Evolutionary conservation across 1,140 invertebrate genomes (phyloP), one percentile per base, ranked within the genome.

Genomic region (Coboldia fuscipes): DNA sequence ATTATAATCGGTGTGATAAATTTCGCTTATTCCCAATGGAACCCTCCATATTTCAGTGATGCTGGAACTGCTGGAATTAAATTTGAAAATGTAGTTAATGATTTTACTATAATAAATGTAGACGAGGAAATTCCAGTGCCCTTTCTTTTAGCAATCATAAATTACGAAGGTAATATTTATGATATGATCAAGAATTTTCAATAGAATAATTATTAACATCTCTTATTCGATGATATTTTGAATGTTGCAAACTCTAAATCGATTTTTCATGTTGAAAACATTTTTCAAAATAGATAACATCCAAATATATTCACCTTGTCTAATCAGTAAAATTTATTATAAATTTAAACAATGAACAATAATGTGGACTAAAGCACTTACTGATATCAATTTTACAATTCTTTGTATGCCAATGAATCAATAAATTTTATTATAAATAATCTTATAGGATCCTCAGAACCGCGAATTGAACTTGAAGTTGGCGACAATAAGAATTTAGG

Each of bases 101-200:
- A 5, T 6, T 13, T 10, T 10, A 13, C 9, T 10, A 38, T 51
- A 28, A 56, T 61, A 14, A 47, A 43, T 30, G 55, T 61, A 47
- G 49, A 57, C 1, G 60, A 62, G 37, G 58, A 61, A 39, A 55
- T 60, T 9, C 37, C 40, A 14, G 51, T 43, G 7, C 51, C 54
- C 7, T 49, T 60, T 5, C 32, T 44, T 10, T 51, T 62, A 5
- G 58, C 56, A 2, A 51, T 48, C 38, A 43, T 62, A 2, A 62
- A 61, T 41, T 61, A 61, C 40, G 23, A 46, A 19, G 58, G 60
- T 60, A 43, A 16, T 8, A 35, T 26, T 33, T 3, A 26, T 13
- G 23, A 18, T 36, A 34, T 35, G 30, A 10, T 17, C 21, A 7
- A 23, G 4, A 34, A 29, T n/a, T 28, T 5, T 16, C 10, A 22